A percentile compares a stretch with the other conserved stretches of the same genome.
Evolutionary conservation across 1,140 invertebrate genomes (phyloP).

Genomic region (Oscheius sp.): DNA sequence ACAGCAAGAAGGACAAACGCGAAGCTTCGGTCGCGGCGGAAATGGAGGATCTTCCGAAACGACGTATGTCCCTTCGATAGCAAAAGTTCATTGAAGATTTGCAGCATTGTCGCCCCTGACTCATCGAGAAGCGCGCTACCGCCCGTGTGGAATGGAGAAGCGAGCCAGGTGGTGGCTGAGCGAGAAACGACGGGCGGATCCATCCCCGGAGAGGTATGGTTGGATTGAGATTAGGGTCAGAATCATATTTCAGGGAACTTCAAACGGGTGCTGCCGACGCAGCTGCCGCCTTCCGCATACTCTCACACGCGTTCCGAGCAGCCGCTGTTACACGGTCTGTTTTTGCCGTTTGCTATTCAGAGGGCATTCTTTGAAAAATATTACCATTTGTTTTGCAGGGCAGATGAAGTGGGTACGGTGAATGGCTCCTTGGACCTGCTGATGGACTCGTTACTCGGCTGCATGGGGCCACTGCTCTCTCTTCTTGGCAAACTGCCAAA

Average conservation of each 20-base stretch:
- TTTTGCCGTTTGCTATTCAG: not conserved
- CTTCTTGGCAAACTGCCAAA: constrained; percentile 42
- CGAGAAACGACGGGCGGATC: constrained; percentile 41
- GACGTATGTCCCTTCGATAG: not conserved
- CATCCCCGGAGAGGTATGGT: constrained; percentile 34
- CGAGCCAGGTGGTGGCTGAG: constrained; percentile 44
- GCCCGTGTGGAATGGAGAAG: constrained; percentile 44
- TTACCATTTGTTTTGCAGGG: not conserved
- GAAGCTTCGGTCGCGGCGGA: not conserved
- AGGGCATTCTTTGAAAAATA: not conserved
- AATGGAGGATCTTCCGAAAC: not conserved
- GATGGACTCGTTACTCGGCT: constrained; percentile 49
- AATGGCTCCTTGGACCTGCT: constrained; percentile 49
- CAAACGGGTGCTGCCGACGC: constrained; percentile 25
- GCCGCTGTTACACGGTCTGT: constrained; percentile 41
- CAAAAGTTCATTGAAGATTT: not conserved
- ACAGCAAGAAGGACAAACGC: too few species aligned
- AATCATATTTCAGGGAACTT: not conserved
- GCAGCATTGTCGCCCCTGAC: constrained; percentile 41
- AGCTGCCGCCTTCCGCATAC: constrained; percentile 43
- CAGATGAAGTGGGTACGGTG: constrained; percentile 43
- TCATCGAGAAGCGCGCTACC: constrained; percentile 28
- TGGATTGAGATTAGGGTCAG: not conserved
- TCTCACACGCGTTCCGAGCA: constrained; percentile 45
- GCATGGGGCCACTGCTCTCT: constrained; percentile 45